phyloP scores from a whole-genome alignment of 2,113 vertebrate species.

The Neotragus pygmaeus region DNA sequence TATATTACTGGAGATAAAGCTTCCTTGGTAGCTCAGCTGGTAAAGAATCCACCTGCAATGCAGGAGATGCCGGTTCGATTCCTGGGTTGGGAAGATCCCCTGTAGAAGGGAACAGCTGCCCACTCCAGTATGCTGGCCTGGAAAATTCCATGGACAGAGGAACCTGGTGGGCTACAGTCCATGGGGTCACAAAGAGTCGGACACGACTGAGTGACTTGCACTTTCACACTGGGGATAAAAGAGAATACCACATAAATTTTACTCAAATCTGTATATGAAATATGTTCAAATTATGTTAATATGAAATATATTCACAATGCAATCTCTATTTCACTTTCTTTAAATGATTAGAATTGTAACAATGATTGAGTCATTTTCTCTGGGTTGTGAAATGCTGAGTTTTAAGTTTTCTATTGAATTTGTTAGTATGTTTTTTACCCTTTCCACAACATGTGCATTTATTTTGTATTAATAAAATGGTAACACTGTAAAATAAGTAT shows the following conservation, averaged over 20 bases:
- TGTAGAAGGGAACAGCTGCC: background rate
- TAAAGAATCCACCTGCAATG: background rate
- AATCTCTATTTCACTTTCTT: background rate
- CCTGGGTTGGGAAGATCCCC: background rate
- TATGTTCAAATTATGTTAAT: background rate
- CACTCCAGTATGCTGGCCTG: background rate
- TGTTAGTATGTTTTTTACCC: background rate
- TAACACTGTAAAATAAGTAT: background rate
- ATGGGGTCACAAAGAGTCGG: background rate
- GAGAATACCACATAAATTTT: background rate
- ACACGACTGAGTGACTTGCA: background rate
- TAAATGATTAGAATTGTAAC: background rate
- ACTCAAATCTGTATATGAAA: background rate
- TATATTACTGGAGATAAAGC: background rate
- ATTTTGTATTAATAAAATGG: background rate
- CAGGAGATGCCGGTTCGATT: rapidly evolving
- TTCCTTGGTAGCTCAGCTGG: background rate
- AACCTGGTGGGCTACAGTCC: background rate
- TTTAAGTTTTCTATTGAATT: background rate
- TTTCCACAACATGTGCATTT: background rate
- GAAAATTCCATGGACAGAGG: background rate
- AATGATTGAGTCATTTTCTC: background rate
- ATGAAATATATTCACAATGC: background rate
- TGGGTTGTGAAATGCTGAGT: background rate
- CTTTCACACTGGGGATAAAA: background rate